Evolutionary conservation across 2,888 invertebrate genomes (phyloP).

Genomic region (Junonia oenone): DNA sequence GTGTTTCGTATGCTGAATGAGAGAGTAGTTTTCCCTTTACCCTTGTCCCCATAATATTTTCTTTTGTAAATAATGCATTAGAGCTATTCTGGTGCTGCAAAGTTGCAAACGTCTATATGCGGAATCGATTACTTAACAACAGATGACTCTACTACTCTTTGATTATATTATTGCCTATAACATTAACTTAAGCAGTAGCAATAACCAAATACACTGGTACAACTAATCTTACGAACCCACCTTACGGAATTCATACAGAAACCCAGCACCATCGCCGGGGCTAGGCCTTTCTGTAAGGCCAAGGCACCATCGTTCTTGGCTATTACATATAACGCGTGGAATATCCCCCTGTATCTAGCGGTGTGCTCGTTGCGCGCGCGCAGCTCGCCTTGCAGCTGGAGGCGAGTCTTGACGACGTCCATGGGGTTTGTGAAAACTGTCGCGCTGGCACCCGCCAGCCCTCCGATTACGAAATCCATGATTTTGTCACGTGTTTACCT

Average conservation of each 20-base stretch:
- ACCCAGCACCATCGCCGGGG: slow-evolving; percentile 90
- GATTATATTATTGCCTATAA: too few relatives aligned
- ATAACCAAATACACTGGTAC: background rate
- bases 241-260: slow-evolving; percentile 80
- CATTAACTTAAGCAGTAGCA: too few relatives aligned
- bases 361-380: slow-evolving; percentile 75
- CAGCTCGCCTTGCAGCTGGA: slow-evolving; percentile 91
- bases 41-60: too few relatives aligned
- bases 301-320: slow-evolving; percentile 85
- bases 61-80: too few relatives aligned
- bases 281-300: slow-evolving; percentile 88
- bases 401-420: slow-evolving; percentile 92
- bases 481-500: slow-evolving; percentile 11
- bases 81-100: too few relatives aligned
- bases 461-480: slow-evolving; percentile 87
- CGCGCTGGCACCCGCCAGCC: slow-evolving; percentile 85
- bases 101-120: too few relatives aligned
- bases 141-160: too few relatives aligned
- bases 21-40: too few relatives aligned
- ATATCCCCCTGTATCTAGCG: slow-evolving; percentile 83
- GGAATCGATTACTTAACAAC: too few relatives aligned
- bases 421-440: slow-evolving; percentile 92
- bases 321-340: slow-evolving; percentile 87
- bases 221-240: slow-evolving; percentile 41
- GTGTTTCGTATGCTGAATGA: too few relatives aligned